Base-by-base conservation (phyloP, 2,113 vertebrate genomes). In the Nesoenas mayeri region DNA sequence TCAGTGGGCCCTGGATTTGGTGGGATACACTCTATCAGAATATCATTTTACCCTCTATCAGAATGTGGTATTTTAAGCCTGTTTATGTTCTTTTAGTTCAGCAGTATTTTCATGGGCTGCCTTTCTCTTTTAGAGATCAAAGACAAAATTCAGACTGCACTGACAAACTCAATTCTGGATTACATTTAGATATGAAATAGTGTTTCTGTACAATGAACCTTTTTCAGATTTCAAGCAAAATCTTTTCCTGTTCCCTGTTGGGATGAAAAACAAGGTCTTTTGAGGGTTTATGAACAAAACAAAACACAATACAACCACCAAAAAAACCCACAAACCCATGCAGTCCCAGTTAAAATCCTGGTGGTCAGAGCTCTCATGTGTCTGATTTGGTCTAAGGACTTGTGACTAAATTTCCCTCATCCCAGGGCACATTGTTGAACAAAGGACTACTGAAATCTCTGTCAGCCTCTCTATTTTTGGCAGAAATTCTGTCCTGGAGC, bases 51-150 rank as follows among this genome's bases (percentile, higher is more conserved):
- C 38, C 12, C 51, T 79, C 57, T 70, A 66, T 65, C 88, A 79
- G 18, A 91, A 85, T 14, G 42, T 47, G 56, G 20, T 79, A 56
- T 84, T 94, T 92, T 91, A 90, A 96, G 48, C 34, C 57, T 81
- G 44, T 74, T 91, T 78, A 54, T 40, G 25, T 79, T 81, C 53
- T 67, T 93, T 79, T 61, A 57, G 53, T 72, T 81, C 57, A 86
- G 61, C 34, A 81, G 19, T 47, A 47, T 65, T 97, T 96, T 92
- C 83, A 91, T 36, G 51, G 85, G 19, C 72, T 81, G 61, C 50
- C 69, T 91, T 95, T 94, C 65, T 80, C 53, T 95, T 84, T 81
- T 44, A 58, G 28, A 93, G 69, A 95, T 94, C 90, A 95, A 96
- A 96, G 83, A 36, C 54, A 78, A 72, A 93, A 86, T 72, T 92